Base-by-base conservation (phyloP, 2,888 invertebrate species). In the Unio delphinus region DNA sequence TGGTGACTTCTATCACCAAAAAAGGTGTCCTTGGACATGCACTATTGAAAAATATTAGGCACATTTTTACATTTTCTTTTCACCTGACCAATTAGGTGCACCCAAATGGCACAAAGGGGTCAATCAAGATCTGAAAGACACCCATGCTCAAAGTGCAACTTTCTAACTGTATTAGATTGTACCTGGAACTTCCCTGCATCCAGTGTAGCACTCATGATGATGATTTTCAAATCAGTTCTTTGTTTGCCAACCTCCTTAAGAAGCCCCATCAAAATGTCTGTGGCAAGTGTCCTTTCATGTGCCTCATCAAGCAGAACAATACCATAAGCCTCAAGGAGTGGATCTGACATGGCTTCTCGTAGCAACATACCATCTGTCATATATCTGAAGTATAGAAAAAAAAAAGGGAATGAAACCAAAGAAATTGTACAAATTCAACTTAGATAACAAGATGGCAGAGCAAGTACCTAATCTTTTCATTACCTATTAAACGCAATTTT, bases 341-440 rank as follows among this genome's bases (percentile, higher is more conserved):
- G 99, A 90, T 99, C 98, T 0, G 97, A 98, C 99, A 99, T 99
- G 0, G 97, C 99, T 92, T 99, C 99, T 74, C 99, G 92, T 55
- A 99, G 92, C 90, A 99, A 93, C 99, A 99, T 99, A 96, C 99
- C 99, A 86, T 99, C 99, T 20, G 99, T 99, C 97, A 99, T 97
- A 90, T 99, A 99, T 88, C 94, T 94, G 81, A 67, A 88, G 64
- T 28, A 58, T 30, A 73, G 11, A 34, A 26, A 55, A 18, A 20
- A 60, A 6, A 67, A 58, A 26, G 17, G 17, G 54, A 17, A 61
- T 61, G 3, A 17, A 63, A 59, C 5, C 28, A 6, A 15, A 18
- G 57, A 34, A 45, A 62, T 58, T 45, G 45, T 45, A 11, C 0
- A 45, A 45, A 45, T 45, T 45, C 45, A 45, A 45, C 11, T 15